phyloP scores from a whole-genome alignment of 92 coral and sea anemone genomes.

The Palythoa grandiflora region DNA sequence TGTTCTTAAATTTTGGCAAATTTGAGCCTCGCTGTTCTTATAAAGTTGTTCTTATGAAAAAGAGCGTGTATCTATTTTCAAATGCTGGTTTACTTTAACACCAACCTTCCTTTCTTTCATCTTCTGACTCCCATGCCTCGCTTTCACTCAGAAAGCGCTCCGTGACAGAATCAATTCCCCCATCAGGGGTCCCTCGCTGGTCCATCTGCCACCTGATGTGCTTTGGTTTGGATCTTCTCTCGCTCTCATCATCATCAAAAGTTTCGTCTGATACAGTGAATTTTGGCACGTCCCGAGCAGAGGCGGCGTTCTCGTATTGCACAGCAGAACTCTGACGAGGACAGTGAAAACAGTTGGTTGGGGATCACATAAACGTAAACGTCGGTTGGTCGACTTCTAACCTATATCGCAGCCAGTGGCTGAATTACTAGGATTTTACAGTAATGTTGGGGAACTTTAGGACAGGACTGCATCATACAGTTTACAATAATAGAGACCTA shows the following conservation, averaged over 20 bases:
- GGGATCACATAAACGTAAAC: too few species aligned
- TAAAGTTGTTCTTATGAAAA: too few species aligned
- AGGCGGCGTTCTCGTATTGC: slow-evolving; percentile 87
- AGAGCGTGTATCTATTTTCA: too few species aligned
- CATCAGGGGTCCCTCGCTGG: slow-evolving; percentile 75
- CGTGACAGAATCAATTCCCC: slow-evolving; percentile 88
- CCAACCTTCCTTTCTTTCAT: slow-evolving; percentile 61
- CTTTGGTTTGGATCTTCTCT: slow-evolving; percentile 59
- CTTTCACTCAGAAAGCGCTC: slow-evolving; percentile 83
- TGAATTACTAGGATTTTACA: too few species aligned
- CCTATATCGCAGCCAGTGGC: too few species aligned
- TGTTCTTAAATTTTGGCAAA: too few species aligned
- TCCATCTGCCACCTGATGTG: slow-evolving; percentile 80
- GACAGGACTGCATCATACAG: too few species aligned
- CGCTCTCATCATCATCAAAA: slow-evolving; percentile 66
- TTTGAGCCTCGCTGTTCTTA: too few species aligned
- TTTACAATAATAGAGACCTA: too few species aligned
- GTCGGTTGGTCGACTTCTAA: too few species aligned
- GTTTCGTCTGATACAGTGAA: slow-evolving; percentile 81
- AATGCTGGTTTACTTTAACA: too few species aligned
- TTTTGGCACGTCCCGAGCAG: slow-evolving; percentile 86
- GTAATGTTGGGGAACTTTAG: too few species aligned
- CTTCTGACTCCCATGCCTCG: slow-evolving; percentile 84
- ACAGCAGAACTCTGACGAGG: background rate
- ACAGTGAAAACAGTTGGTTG: background rate